Evolutionary conservation across 2,888 invertebrate genomes (phyloP).

Genomic region (Andricus quercusramuli): DNA sequence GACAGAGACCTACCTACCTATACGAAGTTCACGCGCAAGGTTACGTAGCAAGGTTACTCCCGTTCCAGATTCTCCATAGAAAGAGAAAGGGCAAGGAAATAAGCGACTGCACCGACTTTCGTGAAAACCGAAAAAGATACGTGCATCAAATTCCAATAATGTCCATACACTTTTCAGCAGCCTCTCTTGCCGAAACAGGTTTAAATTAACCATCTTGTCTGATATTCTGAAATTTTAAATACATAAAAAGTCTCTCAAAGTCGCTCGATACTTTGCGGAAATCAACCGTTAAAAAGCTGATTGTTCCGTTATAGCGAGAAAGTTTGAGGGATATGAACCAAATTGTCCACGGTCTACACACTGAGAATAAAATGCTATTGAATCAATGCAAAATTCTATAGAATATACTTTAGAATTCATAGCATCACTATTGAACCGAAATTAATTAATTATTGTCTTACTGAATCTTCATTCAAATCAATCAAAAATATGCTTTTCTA

Average conservation of each 20-base stretch:
- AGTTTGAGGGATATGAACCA: background rate
- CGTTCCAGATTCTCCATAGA: slow-evolving; percentile 60
- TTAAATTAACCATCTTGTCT: background rate
- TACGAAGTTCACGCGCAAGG: slow-evolving; percentile 74
- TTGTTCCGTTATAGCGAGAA: background rate
- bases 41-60: slow-evolving; percentile 57
- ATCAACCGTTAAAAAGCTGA: background rate
- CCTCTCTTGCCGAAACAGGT: background rate
- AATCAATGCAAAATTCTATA: no score
- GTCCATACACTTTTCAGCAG: slow-evolving; percentile 13
- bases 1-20: slow-evolving; percentile 4
- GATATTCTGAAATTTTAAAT: background rate
- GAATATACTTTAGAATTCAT: no score
- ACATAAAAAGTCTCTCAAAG: background rate
- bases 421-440: no score
- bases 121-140: slow-evolving; percentile 49
- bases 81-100: slow-evolving; percentile 21
- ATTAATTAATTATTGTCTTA: no score
- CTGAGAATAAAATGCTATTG: background rate
- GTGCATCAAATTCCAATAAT: slow-evolving; percentile 20
- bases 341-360: background rate
- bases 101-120: background rate
- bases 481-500: no score
- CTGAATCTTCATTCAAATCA: no score
- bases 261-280: background rate